A percentile compares a stretch with the other conserved stretches of the same genome.
Evolutionary conservation across 2,797 vertebrate species (phyloP).

Genomic region (Notoglanidium macrostoma): DNA sequence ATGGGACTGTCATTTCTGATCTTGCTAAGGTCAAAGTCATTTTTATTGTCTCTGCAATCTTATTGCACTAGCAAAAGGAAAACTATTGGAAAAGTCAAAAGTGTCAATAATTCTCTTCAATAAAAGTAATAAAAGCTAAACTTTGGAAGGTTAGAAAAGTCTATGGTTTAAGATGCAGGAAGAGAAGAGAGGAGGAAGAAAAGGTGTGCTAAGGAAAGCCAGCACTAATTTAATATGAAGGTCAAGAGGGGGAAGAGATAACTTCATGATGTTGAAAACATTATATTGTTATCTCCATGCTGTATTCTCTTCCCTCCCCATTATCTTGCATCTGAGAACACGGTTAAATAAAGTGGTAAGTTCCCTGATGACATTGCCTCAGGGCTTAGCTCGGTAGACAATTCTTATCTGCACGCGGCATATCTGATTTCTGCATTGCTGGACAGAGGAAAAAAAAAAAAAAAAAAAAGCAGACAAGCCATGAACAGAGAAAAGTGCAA

Average conservation of each 20-base stretch:
- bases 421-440: conserved; percentile 55
- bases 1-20: neutral
- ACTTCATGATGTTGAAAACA: conserved; percentile 56
- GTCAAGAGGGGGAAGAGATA: conserved; percentile 53
- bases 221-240: conserved; percentile 56
- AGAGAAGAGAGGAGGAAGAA: neutral
- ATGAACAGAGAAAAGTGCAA: neutral
- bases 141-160: neutral
- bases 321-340: conserved; percentile 56
- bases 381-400: conserved; percentile 45
- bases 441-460: conserved; percentile 10
- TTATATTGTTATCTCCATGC: conserved; percentile 53
- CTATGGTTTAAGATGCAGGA: neutral
- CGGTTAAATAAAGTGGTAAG: conserved; percentile 57
- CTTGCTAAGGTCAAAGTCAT: neutral
- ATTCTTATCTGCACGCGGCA: conserved; percentile 51
- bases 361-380: conserved; percentile 54
- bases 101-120: neutral
- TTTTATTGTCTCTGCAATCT: neutral
- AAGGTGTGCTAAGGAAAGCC: conserved; percentile 4
- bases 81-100: conserved; percentile 20
- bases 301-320: conserved; percentile 47
- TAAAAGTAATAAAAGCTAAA: conserved; percentile 2
- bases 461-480: conserved; percentile 12
- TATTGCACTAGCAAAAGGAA: neutral